Base-by-base conservation (phyloP, 2,888 invertebrate species). In the Chirona hameri region DNA sequence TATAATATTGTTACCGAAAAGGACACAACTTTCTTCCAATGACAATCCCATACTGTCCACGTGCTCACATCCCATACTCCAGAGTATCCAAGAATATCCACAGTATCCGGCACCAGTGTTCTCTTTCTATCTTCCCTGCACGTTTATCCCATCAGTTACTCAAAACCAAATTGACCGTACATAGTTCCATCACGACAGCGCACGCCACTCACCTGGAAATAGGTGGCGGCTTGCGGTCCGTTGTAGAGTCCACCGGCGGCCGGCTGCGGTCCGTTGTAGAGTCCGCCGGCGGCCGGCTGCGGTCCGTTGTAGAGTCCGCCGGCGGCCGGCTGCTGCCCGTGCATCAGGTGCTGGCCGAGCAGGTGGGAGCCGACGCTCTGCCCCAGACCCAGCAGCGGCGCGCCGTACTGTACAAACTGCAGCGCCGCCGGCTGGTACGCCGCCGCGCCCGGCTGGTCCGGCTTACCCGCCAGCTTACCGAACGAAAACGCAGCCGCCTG, bases 311-410 rank as follows among this genome's bases (percentile, higher is more conserved):
- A 46, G 24, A 29, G n/a, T 3, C 81, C 76, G 65, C 65, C 52
- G 79, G 31, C 24, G 82, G 76, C 55, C 27, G 81, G 29, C 65
- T 65, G 72, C 48, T 48, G 65, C 12, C 81, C 21, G 72, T 39
- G 83, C 76, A 76, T 31, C 60, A 79, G 82, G 52, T 81, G 82
- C 18, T 65, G 57, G 24, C 83, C 84, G 81, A 85, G 82, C 82
- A 85, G 76, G 81, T 84, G 85, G 15, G 85, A 83, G 55, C 84
- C 83, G 39, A 85, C 65, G 29, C 84, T 81, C 82, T 83, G 83
- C 81, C 84, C 83, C n/a, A n/a, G n/a, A n/a, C n/a, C n/a, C 79
- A 79, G n/a, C 79, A 79, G 52, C 14, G 79, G 4, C 69, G 84
- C 81, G 79, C 84, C 84, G 81, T 84, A 85, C 52, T 48, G 57